A percentile compares a stretch with the other conserved stretches of the same genome.
Conservation (phyloP, 2,888 invertebrate species). For the Eudasyphora cyanicolor region DNA sequence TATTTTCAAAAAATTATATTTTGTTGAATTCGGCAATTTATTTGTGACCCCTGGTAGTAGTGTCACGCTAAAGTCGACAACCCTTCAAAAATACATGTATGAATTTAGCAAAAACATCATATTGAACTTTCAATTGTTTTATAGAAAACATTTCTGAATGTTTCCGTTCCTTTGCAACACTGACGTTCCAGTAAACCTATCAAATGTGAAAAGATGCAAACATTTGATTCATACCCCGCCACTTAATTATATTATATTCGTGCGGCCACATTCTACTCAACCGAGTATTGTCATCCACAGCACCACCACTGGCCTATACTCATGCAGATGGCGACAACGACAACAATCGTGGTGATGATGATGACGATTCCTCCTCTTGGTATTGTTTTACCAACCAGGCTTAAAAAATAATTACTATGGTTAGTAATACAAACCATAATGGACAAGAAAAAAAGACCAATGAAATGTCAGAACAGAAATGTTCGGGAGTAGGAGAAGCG, state of each 20-base stretch:
- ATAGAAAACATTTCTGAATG: not conserved
- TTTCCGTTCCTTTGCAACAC: not conserved
- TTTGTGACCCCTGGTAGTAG: too few species aligned
- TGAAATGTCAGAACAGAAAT: not conserved
- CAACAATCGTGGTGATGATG: not conserved
- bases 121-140: too few species aligned
- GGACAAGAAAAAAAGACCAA: not conserved
- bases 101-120: too few species aligned
- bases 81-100: too few species aligned
- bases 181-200: not conserved
- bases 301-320: not conserved
- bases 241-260: not conserved
- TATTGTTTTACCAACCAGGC: slow-evolving; percentile 44
- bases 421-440: slow-evolving; percentile 28
- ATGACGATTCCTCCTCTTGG: slow-evolving; percentile 22
- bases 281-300: not conserved
- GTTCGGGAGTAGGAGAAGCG: not conserved
- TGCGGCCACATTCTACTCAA: not conserved
- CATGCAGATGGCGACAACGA: slow-evolving; percentile 4
- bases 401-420: slow-evolving; percentile 48
- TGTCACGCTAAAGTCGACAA: too few species aligned
- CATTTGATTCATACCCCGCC: not conserved
- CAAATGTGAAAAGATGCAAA: not conserved
- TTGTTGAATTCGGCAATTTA: too few species aligned
- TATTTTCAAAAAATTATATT: too few species aligned